Base-by-base conservation (phyloP, 2,113 vertebrate genomes). In the Propithecus coquereli region DNA sequence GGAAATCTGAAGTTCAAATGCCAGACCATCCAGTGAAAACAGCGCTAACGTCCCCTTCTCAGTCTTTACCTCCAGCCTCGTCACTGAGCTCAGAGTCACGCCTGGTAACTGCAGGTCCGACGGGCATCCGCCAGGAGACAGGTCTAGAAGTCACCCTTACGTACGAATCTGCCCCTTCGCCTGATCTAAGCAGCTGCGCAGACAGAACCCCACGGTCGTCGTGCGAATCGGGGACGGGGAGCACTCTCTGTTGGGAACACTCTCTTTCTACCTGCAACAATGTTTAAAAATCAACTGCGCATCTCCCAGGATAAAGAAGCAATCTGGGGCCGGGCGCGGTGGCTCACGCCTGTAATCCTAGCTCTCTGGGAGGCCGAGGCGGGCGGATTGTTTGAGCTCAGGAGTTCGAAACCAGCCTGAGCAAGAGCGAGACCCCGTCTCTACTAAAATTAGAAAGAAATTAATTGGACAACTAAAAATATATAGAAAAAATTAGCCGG, bases 31-130 rank as follows among this genome's bases (percentile, higher is more conserved):
- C 32, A 8, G 2, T 16, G 43, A n/a, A 45, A 90, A 61, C 52
- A 45, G 27, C 25, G 40, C 2, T 27, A 9, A 57, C 11, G 40
- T 82, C 68, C 68, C 32, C 22, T 30, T 57, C 66, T 18, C 10
- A 16, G 12, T 76, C 54, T 73, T 40, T 45, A 87, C 32, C 30
- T 90, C 17, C 25, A 52, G 32, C 14, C 7, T 73, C n/a, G 8
- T 0, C 0, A 4, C 61, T 16, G 34, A 77, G 3, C 9, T 87
- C n/a, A 9, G 12, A 77, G 4, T 57, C 20, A 18, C 0, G 5
- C 1, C 27, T 17, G 22, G 66, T 68, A 65, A 71, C 1, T 63
- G 7, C 5, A 73, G 37, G 81, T 25, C 18, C 12, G 10, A n/a
- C 2, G 18, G 61, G 16, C 10, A 37, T 27, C 5, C 3, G 4